phyloP scores from a whole-genome alignment of 2,113 vertebrate species.

The Zosterops hypoxanthus region DNA sequence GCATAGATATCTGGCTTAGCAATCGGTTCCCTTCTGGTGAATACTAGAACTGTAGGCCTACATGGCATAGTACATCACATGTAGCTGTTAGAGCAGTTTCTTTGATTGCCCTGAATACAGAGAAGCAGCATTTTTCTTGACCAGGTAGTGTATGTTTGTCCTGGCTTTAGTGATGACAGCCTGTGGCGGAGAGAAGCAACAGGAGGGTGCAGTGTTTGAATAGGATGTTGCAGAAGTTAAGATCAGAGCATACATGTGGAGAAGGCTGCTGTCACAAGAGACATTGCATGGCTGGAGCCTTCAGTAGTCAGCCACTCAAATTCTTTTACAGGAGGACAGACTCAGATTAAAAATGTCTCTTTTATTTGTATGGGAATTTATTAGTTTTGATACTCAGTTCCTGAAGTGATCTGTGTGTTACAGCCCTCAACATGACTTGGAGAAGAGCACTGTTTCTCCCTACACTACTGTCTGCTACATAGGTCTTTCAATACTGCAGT shows the following conservation, averaged over 20 bases:
- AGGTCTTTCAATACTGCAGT: not conserved
- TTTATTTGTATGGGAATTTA: not conserved
- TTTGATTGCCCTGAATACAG: not conserved
- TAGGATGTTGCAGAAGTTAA: not conserved
- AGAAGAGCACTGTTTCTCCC: not conserved
- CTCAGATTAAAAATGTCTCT: not conserved
- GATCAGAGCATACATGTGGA: fast-evolving
- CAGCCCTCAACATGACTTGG: not conserved
- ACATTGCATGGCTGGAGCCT: not conserved
- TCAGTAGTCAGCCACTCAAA: not conserved
- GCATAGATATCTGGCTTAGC: not conserved
- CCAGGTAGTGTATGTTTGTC: fast-evolving
- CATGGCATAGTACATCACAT: fast-evolving
- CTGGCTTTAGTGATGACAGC: not conserved
- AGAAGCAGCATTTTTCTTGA: not conserved
- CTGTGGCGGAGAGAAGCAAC: not conserved
- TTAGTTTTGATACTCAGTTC: not conserved
- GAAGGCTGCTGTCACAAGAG: fast-evolving
- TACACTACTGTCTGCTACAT: fast-evolving
- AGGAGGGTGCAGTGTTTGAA: not conserved
- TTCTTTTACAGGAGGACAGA: not conserved
- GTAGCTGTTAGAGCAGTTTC: not conserved
- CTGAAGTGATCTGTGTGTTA: not conserved
- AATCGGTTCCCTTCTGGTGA: not conserved
- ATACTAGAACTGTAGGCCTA: not conserved